A percentile compares a stretch with the other conserved stretches of the same genome.
Evolutionary conservation across 2,888 invertebrate genomes (phyloP).

Genomic region (Argyresthia goedartella): DNA sequence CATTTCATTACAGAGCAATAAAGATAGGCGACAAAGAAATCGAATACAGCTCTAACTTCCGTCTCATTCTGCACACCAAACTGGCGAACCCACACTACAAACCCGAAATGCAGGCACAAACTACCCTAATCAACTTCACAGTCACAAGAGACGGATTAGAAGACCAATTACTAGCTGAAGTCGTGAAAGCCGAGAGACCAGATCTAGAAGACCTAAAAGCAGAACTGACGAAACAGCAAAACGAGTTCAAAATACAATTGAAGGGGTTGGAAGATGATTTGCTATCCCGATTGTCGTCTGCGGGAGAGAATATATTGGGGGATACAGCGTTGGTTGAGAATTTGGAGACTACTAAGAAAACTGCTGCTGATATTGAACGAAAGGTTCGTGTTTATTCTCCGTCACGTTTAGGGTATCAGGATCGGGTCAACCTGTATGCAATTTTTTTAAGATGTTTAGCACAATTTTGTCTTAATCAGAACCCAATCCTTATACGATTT

Average conservation of each 20-base stretch:
- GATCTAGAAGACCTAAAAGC: constrained; percentile 96
- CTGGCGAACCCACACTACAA: constrained; percentile 98
- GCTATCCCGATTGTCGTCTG: constrained; percentile 89
- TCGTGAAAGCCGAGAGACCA: constrained; percentile 96
- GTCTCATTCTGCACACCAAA: constrained; percentile 93
- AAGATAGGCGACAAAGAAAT: constrained; percentile 98
- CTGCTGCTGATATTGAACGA: constrained; percentile 94
- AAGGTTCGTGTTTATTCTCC: constrained; percentile 67
- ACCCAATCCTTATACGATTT: too few relatives aligned
- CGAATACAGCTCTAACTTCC: constrained; percentile 90
- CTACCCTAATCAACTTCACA: constrained; percentile 96
- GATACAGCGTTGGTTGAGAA: constrained; percentile 97
- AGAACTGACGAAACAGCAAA: constrained; percentile 95
- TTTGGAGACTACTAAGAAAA: constrained; percentile 94
- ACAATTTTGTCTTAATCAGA: too few relatives aligned
- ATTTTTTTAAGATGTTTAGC: neutral
- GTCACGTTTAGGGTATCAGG: neutral
- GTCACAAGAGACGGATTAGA: constrained; percentile 96
- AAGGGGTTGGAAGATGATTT: constrained; percentile 95
- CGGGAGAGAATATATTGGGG: constrained; percentile 92
- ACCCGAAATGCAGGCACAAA: constrained; percentile 98
- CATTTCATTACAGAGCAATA: constrained; percentile 77
- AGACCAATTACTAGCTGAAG: constrained; percentile 95
- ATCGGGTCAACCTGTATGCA: neutral
- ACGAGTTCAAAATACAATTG: constrained; percentile 95